These are phyloP conservation scores for Percopsis transmontana DNA, from an alignment of 2,113 vertebrate genomes.

Conservation along the genomic window DNA sequence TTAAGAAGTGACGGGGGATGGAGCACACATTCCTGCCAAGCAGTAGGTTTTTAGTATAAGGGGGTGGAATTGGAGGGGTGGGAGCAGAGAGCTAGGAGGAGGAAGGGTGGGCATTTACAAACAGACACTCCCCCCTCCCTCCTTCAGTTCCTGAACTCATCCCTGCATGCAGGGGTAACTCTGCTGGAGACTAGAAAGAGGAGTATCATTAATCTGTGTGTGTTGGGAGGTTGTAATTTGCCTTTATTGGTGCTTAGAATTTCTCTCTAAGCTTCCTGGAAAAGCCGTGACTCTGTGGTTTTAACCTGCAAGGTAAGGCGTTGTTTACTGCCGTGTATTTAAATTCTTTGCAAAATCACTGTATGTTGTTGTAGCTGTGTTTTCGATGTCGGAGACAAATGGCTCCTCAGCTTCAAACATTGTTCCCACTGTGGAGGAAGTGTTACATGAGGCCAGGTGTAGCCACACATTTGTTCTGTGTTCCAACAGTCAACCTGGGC, in stretches of 20 bases:
- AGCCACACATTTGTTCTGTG: slow-evolving; percentile 3
- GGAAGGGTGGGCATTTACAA: slow-evolving; percentile 35
- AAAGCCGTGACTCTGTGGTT: slow-evolving; percentile 16
- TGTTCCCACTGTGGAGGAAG: slow-evolving; percentile 34
- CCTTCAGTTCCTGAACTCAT: slow-evolving; percentile 62
- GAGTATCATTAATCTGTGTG: slow-evolving; percentile 36
- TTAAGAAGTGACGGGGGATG: slow-evolving; percentile 56
- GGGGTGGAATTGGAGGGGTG: slow-evolving; percentile 53
- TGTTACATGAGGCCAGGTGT: slow-evolving; percentile 46
- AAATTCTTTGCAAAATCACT: slow-evolving; percentile 8
- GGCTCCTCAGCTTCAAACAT: slow-evolving; percentile 11
- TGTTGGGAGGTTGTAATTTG: slow-evolving; percentile 32
- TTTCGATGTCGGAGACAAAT: slow-evolving; percentile 46
- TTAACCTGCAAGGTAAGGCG: slow-evolving; percentile 46
- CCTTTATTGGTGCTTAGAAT: slow-evolving; percentile 22
- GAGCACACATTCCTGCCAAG: slow-evolving; percentile 60
- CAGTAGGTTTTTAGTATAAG: slow-evolving; percentile 55
- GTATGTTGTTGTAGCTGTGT: slow-evolving; percentile 20
- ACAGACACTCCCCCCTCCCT: slow-evolving; percentile 40
- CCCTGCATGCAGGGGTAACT: slow-evolving; percentile 51
- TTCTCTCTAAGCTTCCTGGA: slow-evolving; percentile 10
- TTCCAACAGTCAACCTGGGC: slow-evolving; percentile 1
- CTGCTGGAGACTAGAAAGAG: slow-evolving; percentile 53
- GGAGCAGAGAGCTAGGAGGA: slow-evolving; percentile 27
- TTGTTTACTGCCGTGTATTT: slow-evolving; percentile 4